phyloP scores from a whole-genome alignment of 2,113 vertebrate species.

The Miniopterus natalensis region DNA sequence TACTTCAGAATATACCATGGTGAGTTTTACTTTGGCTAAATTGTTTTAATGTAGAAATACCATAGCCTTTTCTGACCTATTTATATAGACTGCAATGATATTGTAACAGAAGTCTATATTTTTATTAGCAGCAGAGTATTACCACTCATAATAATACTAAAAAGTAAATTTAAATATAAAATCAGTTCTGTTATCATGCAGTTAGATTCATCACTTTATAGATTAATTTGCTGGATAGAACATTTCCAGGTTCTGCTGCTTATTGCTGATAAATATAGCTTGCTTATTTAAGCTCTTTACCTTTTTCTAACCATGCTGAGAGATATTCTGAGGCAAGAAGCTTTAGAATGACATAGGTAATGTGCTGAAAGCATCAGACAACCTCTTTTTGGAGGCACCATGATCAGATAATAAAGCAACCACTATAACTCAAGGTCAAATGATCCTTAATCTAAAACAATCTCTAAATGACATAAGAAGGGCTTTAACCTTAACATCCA shows the following conservation, averaged over 20 bases:
- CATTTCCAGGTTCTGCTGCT: conserved; percentile 65
- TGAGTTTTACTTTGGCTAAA: neutral
- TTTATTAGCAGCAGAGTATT: neutral
- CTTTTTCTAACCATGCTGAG: conserved; percentile 78
- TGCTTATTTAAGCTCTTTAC: conserved; percentile 80
- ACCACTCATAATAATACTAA: conserved; percentile 49
- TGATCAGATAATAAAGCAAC: conserved; percentile 69
- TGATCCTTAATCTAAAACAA: conserved; percentile 73
- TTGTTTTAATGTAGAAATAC: conserved; percentile 10
- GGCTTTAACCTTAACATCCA: conserved; percentile 67
- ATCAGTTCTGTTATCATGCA: conserved; percentile 46
- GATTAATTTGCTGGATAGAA: conserved; percentile 66
- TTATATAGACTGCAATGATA: neutral
- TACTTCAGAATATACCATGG: neutral
- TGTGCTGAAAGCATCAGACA: conserved; percentile 28
- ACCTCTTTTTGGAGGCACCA: conserved; percentile 44
- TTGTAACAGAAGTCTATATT: neutral
- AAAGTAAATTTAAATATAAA: conserved; percentile 66
- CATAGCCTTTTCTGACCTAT: conserved; percentile 18
- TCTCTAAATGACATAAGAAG: conserved; percentile 67
- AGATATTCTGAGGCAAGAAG: conserved; percentile 69
- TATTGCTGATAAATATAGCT: conserved; percentile 74
- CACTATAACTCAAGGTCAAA: conserved; percentile 72
- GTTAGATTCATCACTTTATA: conserved; percentile 51
- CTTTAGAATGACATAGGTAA: conserved; percentile 53